Evolutionary conservation across 1,140 invertebrate genomes (phyloP).

Genomic region (Formica selysi): DNA sequence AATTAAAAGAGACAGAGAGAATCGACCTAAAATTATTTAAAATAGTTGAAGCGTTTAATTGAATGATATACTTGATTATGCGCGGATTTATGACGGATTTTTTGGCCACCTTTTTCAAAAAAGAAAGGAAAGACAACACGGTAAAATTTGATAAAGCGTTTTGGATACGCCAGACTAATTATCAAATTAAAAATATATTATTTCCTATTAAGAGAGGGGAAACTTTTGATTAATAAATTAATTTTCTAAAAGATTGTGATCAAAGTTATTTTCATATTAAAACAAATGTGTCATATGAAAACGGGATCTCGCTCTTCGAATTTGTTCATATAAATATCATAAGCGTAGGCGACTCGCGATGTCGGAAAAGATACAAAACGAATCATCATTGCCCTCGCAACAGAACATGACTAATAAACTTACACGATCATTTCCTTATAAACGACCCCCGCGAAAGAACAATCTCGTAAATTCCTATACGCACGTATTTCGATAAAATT

Average conservation of each 20-base stretch:
- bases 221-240: not conserved
- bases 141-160: not conserved
- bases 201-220: not conserved
- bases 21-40: not conserved
- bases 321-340: constrained; percentile 42
- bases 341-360: constrained; percentile 57
- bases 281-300: constrained; percentile 22
- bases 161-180: not conserved
- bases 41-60: not conserved
- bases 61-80: not conserved
- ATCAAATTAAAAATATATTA: not conserved
- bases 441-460: constrained; percentile 50
- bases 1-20: no score
- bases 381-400: constrained; percentile 58
- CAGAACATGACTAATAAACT: constrained; percentile 70
- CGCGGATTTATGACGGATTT: not conserved
- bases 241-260: not conserved
- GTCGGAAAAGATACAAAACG: constrained; percentile 49
- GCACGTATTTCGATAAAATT: not conserved
- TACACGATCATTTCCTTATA: constrained; percentile 71
- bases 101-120: not conserved
- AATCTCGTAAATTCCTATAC: constrained; percentile 45
- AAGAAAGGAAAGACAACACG: not conserved
- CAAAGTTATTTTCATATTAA: constrained; percentile 24
- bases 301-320: constrained; percentile 2